Evolutionary conservation across 2,888 invertebrate genomes (phyloP), one percentile per base, ranked within the genome.

Genomic region (Troglohyphantes excavatus): DNA sequence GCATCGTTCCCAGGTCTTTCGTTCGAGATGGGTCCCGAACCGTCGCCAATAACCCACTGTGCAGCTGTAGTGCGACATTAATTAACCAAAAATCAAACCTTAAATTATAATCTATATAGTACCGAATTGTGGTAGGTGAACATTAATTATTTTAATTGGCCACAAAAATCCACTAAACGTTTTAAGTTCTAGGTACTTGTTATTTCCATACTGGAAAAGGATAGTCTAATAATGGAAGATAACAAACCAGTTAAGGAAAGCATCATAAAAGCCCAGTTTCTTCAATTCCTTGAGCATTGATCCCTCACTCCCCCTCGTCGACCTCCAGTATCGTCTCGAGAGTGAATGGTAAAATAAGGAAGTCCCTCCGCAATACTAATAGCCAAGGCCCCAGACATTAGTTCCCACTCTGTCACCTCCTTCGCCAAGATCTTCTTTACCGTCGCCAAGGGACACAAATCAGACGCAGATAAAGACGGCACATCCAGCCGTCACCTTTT

Each of bases 401-500:
- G 59, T 88, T 82, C 61, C 67, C 53, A 46, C 61, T 27, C 29
- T 76, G 82, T 82, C 88, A 88, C 53, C 76, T 82, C 68, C 59
- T 53, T 53, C 9, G 76, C 27, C 46, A 65, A 63, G 82, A 82
- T 82, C 81, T 68, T 46, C 67, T 81, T 81, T 81, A 88, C 67
- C 29, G 67, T 5, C 61, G 26, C 7, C 9, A 19, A 27, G 9
- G 39, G 26, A 23, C 59, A 81, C 88, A 88, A 88, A 88, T 81
- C 81, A 81, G 65, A 63, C 39, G 23, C 53, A 81, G 87, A 88
- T 88, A 88, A 88, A 88, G 82, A 82, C 27, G 67, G 46, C 75
- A 75, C 76, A 75, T 59, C 21, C 19, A 33, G 17, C 73, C 73
- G 73, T 81, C 81, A 72, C 73, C 68, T 68, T 43, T 63, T 65